These are phyloP conservation scores for Operophtera brumata DNA, from an alignment of 2,888 invertebrate genomes.

Conservation along the genomic window DNA sequence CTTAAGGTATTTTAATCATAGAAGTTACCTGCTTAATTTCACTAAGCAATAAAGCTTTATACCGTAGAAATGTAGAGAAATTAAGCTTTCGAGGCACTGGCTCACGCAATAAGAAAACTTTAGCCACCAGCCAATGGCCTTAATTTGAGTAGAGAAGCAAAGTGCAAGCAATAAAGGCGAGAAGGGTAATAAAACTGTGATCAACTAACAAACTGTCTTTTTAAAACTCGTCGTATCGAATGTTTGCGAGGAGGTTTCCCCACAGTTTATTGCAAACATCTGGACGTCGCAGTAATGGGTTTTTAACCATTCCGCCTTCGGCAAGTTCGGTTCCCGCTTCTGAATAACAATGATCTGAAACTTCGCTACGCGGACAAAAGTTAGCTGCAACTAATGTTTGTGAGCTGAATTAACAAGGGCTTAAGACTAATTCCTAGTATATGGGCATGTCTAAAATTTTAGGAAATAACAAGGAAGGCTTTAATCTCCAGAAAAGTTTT, in stretches of 20 bases:
- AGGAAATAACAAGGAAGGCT: constrained; percentile 4
- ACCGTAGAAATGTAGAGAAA: not conserved
- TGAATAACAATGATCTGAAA: constrained; percentile 27
- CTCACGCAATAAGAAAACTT: not conserved
- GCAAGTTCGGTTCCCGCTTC: constrained; percentile 14
- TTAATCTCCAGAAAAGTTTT: constrained; percentile 5
- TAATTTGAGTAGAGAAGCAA: not conserved
- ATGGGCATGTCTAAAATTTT: too few relatives aligned
- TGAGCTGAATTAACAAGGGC: constrained; percentile 19
- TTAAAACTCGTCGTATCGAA: constrained; percentile 21
- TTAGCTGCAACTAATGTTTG: constrained; percentile 23
- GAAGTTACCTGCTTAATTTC: constrained; percentile 6
- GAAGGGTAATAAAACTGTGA: constrained; percentile 15
- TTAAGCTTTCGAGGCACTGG: not conserved
- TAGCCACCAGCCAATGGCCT: not conserved
- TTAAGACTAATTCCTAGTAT: too few relatives aligned
- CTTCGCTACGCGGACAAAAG: constrained; percentile 16
- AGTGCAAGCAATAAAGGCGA: not conserved
- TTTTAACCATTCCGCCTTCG: constrained; percentile 33
- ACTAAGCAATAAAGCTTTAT: not conserved
- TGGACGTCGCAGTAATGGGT: constrained; percentile 37
- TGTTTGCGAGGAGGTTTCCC: constrained; percentile 16
- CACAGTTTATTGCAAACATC: constrained; percentile 32
- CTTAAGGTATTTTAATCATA: constrained; percentile 10
- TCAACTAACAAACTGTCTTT: constrained; percentile 13